These are phyloP conservation scores for Didymodactylos carnosus DNA, from an alignment of 2,888 invertebrate genomes.

Conservation along the genomic window DNA sequence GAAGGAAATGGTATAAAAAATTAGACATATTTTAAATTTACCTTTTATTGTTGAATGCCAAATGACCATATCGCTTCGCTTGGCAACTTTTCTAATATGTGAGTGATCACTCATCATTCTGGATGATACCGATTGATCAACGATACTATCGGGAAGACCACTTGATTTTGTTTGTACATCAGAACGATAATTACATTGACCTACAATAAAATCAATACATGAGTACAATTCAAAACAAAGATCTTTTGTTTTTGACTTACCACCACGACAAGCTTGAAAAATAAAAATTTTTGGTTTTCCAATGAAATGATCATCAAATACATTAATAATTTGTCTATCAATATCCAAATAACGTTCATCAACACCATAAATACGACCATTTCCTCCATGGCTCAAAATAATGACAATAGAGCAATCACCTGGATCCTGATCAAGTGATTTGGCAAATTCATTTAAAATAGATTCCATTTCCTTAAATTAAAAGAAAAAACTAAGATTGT, in stretches of 20 bases:
- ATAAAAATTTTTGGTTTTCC: slow-evolving; percentile 14
- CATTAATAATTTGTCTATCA: slow-evolving; percentile 5
- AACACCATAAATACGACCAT: slow-evolving; percentile 5
- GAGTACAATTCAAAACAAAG: too few relatives aligned
- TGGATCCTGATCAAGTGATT: background rate
- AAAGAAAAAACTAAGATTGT: too few relatives aligned
- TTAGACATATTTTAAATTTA: background rate
- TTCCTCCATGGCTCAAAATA: slow-evolving; percentile 9
- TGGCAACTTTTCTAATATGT: background rate
- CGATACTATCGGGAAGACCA: background rate
- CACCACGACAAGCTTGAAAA: slow-evolving; percentile 13
- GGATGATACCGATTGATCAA: background rate
- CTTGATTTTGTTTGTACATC: background rate
- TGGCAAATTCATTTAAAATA: background rate
- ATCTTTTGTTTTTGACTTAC: too few relatives aligned
- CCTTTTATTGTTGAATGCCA: slow-evolving; percentile 12
- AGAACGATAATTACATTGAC: background rate
- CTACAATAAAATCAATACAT: too few relatives aligned
- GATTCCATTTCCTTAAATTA: background rate
- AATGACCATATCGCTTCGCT: slow-evolving; percentile 8
- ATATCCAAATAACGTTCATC: slow-evolving; percentile 3
- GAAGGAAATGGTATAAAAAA: too few relatives aligned
- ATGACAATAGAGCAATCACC: slow-evolving; percentile 3
- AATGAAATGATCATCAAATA: slow-evolving; percentile 8
- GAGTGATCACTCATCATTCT: background rate